Percentiles rank a stretch among this genome's conserved stretches.
Evolutionary conservation across 2,797 vertebrate genomes (phyloP).

Genomic region (Pipistrellus nathusii): DNA sequence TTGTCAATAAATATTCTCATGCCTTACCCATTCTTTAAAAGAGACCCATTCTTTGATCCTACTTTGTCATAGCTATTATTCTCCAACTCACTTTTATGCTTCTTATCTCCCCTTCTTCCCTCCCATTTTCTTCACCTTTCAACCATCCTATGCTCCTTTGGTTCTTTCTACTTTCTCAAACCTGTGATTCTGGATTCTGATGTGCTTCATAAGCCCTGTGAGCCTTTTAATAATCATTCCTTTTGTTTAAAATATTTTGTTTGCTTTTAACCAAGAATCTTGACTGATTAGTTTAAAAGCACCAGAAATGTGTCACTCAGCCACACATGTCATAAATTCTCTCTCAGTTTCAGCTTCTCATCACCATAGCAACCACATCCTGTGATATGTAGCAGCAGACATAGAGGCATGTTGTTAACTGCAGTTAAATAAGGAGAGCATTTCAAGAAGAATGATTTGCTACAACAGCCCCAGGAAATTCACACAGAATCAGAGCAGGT

Average conservation of each 20-base stretch:
- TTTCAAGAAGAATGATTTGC: neutral
- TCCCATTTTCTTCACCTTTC: neutral
- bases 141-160: neutral
- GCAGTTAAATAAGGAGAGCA: neutral
- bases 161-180: neutral
- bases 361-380: neutral
- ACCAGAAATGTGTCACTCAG: neutral
- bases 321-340: neutral
- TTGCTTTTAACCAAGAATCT: neutral
- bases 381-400: neutral
- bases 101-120: neutral
- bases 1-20: neutral
- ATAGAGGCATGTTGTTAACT: neutral
- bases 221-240: neutral
- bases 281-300: neutral
- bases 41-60: neutral
- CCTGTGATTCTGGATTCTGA: neutral
- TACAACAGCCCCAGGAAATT: neutral
- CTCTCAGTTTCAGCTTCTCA: neutral
- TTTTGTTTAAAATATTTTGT: conserved; percentile 18
- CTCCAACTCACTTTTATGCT: neutral
- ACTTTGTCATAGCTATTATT: neutral
- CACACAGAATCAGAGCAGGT: neutral
- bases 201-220: neutral
- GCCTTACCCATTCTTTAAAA: neutral